Evolutionary conservation across 2,797 vertebrate genomes (phyloP).

Genomic region (Clarias laeviceps): DNA sequence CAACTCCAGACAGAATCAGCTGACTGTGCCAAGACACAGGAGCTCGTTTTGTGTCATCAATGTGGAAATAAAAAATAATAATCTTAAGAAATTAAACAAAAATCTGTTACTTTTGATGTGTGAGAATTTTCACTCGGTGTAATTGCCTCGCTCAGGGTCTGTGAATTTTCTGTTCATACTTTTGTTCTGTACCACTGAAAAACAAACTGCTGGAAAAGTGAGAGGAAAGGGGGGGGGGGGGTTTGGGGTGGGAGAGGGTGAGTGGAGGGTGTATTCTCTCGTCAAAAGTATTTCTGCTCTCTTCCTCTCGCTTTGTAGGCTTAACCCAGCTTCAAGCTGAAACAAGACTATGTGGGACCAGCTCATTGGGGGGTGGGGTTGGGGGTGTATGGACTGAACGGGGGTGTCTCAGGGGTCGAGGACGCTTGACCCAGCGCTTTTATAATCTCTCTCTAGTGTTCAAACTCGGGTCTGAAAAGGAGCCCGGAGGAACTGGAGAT

Average conservation of each 20-base stretch:
- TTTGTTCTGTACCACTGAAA: slow-evolving; percentile 63
- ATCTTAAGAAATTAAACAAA: not conserved
- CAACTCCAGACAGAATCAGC: not conserved
- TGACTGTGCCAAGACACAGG: not conserved
- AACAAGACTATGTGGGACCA: slow-evolving; percentile 49
- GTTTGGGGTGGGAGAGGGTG: not conserved
- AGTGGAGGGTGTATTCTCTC: not conserved
- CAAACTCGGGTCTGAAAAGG: no score
- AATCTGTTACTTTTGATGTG: not conserved
- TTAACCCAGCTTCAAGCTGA: slow-evolving; percentile 35
- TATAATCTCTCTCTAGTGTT: not conserved
- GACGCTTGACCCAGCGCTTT: slow-evolving; percentile 23
- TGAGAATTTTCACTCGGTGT: slow-evolving; percentile 41
- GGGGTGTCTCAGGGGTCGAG: slow-evolving; percentile 26
- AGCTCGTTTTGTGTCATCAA: not conserved
- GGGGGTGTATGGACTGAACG: not conserved
- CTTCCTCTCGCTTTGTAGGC: slow-evolving; percentile 17
- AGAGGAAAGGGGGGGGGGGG: slow-evolving; percentile 2
- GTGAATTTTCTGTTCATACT: slow-evolving; percentile 53
- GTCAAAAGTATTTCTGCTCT: slow-evolving; percentile 25
- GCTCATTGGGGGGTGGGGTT: not conserved
- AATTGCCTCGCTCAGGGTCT: slow-evolving; percentile 50
- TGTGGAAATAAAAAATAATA: not conserved
- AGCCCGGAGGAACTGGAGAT: not conserved
- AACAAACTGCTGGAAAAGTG: slow-evolving; percentile 47